A percentile compares a stretch with the other conserved stretches of the same genome.
Evolutionary conservation across 2,797 vertebrate species (phyloP).

Genomic region (Acestrorhynchus altus): DNA sequence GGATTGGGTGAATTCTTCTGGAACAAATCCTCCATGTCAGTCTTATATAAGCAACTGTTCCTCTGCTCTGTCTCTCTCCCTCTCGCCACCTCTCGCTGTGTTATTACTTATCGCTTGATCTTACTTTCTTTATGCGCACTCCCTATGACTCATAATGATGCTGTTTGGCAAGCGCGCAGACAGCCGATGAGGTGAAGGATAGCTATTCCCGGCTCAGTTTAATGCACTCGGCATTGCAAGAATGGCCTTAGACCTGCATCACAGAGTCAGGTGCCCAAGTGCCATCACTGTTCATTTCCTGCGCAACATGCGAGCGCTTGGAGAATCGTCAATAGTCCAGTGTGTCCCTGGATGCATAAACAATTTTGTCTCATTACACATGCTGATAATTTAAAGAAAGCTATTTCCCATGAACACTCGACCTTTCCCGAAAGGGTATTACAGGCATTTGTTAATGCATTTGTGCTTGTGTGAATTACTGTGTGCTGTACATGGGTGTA

Average conservation of each 20-base stretch:
- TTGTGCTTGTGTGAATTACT: slow-evolving; percentile 9
- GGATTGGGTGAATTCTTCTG: slow-evolving; percentile 71
- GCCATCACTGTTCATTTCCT: slow-evolving; percentile 60
- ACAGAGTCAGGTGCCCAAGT: slow-evolving; percentile 30
- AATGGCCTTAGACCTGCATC: slow-evolving; percentile 24
- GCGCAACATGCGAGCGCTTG: slow-evolving; percentile 31
- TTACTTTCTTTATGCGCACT: slow-evolving; percentile 40
- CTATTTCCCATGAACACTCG: slow-evolving; percentile 70
- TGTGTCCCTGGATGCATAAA: slow-evolving; percentile 66
- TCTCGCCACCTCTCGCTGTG: slow-evolving; percentile 56
- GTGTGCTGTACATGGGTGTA: slow-evolving; percentile 7
- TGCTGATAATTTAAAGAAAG: slow-evolving; percentile 63
- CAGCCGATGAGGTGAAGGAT: slow-evolving; percentile 5
- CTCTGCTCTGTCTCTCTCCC: slow-evolving; percentile 40
- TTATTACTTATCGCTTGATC: slow-evolving; percentile 56
- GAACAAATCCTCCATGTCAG: slow-evolving; percentile 73
- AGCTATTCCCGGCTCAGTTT: background rate
- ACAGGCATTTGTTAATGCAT: slow-evolving; percentile 63
- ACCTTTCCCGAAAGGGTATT: slow-evolving; percentile 69
- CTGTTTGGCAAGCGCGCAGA: background rate
- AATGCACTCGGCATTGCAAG: slow-evolving; percentile 3
- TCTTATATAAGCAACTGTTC: slow-evolving; percentile 66
- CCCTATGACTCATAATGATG: slow-evolving; percentile 18
- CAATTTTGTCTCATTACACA: slow-evolving; percentile 69
- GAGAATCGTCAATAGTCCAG: slow-evolving; percentile 58